phyloP scores from a whole-genome alignment of 2,888 invertebrate genomes.

The Halictus quadricinctus region DNA sequence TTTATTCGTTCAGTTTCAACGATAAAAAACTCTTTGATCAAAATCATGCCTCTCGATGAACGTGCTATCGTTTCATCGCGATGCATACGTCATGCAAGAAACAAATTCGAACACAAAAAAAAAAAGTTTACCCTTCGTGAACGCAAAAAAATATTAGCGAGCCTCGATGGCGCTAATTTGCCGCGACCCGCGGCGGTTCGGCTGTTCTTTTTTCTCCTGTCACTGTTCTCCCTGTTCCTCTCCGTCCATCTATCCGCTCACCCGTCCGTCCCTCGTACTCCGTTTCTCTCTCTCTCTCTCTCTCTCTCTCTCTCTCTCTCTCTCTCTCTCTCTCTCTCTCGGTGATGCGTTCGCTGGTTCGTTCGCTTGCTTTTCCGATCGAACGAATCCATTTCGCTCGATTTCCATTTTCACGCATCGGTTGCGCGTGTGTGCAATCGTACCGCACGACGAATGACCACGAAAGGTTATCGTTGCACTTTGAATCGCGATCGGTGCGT shows the following conservation, averaged over 20 bases:
- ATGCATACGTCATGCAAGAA: constrained; percentile 57
- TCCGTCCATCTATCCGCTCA: constrained; percentile 28
- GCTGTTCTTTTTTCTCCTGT: constrained; percentile 46
- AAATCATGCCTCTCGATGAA: constrained; percentile 57
- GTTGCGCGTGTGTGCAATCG: constrained; percentile 70
- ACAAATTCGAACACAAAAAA: constrained; percentile 56
- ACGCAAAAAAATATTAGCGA: constrained; percentile 71
- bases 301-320: constrained; percentile 14
- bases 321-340: constrained; percentile 27
- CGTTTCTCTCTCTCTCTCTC: constrained; percentile 26
- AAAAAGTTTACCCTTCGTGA: constrained; percentile 45
- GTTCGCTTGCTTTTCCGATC: constrained; percentile 63
- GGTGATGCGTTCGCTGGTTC: constrained; percentile 33
- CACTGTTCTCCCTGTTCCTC: constrained; percentile 29
- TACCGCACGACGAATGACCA: constrained; percentile 71
- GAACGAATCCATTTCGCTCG: constrained; percentile 76
- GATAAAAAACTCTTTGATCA: constrained; percentile 57
- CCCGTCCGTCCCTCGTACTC: constrained; percentile 22
- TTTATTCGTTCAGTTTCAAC: constrained; percentile 51
- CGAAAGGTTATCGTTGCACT: constrained; percentile 77
- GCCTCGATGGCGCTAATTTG: constrained; percentile 74
- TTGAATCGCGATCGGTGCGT: constrained; percentile 72
- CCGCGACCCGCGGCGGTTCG: constrained; percentile 65
- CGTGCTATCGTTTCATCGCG: constrained; percentile 53
- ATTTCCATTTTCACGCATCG: constrained; percentile 80